These are phyloP conservation scores for Neopelma chrysocephalum DNA, from an alignment of 2,797 vertebrate species.

Conservation along the genomic window DNA sequence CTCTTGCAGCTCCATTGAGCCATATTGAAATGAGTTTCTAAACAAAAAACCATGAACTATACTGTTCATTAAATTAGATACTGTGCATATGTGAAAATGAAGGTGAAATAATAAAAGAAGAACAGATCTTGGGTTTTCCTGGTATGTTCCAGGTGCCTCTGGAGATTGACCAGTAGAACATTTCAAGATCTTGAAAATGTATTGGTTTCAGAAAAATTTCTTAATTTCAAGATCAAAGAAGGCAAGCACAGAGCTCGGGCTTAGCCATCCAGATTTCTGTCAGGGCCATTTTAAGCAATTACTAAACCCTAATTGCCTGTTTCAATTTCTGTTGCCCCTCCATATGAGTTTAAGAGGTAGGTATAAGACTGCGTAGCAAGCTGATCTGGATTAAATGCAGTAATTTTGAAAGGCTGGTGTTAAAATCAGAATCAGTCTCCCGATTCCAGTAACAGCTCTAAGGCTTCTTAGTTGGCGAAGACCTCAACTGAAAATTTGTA, in stretches of 20 bases:
- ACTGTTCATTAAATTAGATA: background rate
- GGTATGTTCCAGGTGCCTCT: background rate
- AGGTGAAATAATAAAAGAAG: background rate
- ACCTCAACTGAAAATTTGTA: background rate
- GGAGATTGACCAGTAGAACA: background rate
- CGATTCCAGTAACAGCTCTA: background rate
- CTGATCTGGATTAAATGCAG: background rate
- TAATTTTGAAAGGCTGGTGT: background rate
- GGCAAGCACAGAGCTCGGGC: accelerated
- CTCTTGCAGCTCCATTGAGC: background rate
- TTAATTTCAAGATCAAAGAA: background rate
- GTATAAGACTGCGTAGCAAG: background rate
- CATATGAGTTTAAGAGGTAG: background rate
- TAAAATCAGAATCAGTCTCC: background rate
- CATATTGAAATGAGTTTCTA: background rate
- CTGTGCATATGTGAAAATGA: no score
- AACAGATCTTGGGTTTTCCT: background rate
- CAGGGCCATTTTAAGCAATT: background rate
- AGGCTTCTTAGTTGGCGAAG: background rate
- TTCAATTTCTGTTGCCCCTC: background rate
- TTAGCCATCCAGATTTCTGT: background rate
- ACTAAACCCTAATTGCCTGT: background rate
- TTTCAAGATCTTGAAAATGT: background rate
- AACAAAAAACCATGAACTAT: background rate
- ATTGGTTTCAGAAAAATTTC: background rate